Conservation (phyloP, 2,797 vertebrate genomes). For the Columba guinea region DNA sequence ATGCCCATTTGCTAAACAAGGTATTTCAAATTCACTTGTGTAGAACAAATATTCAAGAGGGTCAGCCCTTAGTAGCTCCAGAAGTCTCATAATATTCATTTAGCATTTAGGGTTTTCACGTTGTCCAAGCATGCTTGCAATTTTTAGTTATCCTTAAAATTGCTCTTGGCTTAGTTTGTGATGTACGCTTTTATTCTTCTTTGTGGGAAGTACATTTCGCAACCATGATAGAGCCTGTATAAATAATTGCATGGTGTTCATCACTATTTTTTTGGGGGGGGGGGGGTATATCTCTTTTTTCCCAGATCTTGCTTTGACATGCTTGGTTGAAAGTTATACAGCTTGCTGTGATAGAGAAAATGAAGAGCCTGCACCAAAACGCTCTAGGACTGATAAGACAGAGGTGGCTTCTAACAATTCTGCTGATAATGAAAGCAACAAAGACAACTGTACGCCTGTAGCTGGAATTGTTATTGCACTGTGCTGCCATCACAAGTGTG, state of each 20-base stretch:
- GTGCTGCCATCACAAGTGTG: constrained; percentile 96
- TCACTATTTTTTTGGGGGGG: background rate
- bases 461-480: constrained; percentile 89
- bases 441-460: constrained; percentile 55
- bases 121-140: background rate
- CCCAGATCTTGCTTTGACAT: constrained; percentile 92
- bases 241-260: background rate
- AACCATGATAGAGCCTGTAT: background rate
- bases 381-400: constrained; percentile 66
- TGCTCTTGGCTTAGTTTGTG: background rate
- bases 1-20: background rate
- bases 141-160: background rate
- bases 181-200: background rate
- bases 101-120: background rate
- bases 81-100: background rate
- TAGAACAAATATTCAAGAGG: background rate
- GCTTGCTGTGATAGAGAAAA: constrained; percentile 37
- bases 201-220: background rate
- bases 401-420: constrained; percentile 5
- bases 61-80: background rate
- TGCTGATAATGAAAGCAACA: constrained; percentile 1
- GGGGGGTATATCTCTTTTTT: background rate
- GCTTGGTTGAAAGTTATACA: constrained; percentile 82
- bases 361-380: constrained; percentile 80
- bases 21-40: background rate